Conservation (phyloP, 2,113 vertebrate genomes). For the Fregata magnificens region DNA sequence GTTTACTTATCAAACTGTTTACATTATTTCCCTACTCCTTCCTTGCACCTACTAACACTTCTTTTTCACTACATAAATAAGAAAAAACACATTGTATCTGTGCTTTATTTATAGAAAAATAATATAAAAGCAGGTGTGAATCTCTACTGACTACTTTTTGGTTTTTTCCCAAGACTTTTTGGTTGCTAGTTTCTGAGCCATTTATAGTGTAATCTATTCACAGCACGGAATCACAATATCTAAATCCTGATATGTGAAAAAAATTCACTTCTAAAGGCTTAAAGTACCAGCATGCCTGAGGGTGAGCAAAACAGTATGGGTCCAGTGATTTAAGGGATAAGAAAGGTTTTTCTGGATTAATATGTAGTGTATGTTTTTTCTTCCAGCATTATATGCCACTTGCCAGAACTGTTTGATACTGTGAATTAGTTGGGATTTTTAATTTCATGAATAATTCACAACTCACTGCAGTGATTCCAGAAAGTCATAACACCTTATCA, state of each 20-base stretch:
- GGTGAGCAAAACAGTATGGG: background rate
- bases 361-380: background rate
- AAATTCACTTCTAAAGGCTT: background rate
- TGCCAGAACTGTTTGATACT: constrained; percentile 25
- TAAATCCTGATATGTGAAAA: background rate
- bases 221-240: background rate
- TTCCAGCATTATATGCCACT: background rate
- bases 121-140: background rate
- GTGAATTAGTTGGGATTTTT: constrained; percentile 33
- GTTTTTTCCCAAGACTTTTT: background rate
- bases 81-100: background rate
- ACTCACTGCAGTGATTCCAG: background rate
- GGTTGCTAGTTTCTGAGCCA: background rate
- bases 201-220: background rate
- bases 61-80: background rate
- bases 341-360: background rate
- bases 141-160: background rate
- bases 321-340: background rate
- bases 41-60: background rate
- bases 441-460: constrained; percentile 62
- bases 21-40: background rate
- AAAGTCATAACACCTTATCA: constrained; percentile 28
- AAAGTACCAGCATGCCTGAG: background rate
- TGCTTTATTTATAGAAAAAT: background rate
- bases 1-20: background rate